phyloP scores from a whole-genome alignment of 1,140 invertebrate genomes.

The Philaenus spumarius region DNA sequence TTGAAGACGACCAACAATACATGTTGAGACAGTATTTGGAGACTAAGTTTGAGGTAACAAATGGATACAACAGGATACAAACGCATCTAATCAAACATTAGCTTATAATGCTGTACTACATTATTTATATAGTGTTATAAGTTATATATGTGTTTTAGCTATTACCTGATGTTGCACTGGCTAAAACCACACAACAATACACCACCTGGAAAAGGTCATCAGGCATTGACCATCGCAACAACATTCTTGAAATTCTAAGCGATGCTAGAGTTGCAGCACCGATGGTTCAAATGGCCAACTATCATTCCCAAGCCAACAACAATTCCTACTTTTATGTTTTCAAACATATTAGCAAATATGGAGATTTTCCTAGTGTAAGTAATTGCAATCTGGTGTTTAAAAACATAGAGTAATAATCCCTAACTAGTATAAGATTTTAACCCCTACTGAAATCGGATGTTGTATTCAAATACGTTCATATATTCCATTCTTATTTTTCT shows the following conservation, averaged over 20 bases:
- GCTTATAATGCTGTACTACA: background rate
- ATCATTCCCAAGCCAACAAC: slow-evolving; percentile 73
- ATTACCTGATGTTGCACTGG: slow-evolving; percentile 51
- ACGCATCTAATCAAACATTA: too few species aligned
- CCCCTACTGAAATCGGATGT: too few species aligned
- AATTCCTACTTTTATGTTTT: slow-evolving; percentile 90
- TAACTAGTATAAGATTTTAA: too few species aligned
- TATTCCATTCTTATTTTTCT: too few species aligned
- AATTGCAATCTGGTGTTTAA: too few species aligned
- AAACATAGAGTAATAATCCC: too few species aligned
- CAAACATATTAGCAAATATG: slow-evolving; percentile 88
- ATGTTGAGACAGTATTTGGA: slow-evolving; percentile 69
- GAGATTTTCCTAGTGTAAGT: slow-evolving; percentile 62
- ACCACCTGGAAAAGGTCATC: slow-evolving; percentile 32
- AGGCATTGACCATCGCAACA: slow-evolving; percentile 52
- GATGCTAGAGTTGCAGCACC: slow-evolving; percentile 93
- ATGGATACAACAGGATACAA: too few species aligned
- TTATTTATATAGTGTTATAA: too few species aligned
- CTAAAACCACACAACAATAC: slow-evolving; percentile 61
- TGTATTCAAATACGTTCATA: too few species aligned
- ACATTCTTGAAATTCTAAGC: slow-evolving; percentile 86
- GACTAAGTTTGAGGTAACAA: slow-evolving; percentile 50
- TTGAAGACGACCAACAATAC: slow-evolving; percentile 67
- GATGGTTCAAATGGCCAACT: slow-evolving; percentile 82
- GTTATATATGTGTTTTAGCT: slow-evolving; percentile 29